phyloP scores from a whole-genome alignment of 2,888 invertebrate genomes.

The Danaus chrysippus region DNA sequence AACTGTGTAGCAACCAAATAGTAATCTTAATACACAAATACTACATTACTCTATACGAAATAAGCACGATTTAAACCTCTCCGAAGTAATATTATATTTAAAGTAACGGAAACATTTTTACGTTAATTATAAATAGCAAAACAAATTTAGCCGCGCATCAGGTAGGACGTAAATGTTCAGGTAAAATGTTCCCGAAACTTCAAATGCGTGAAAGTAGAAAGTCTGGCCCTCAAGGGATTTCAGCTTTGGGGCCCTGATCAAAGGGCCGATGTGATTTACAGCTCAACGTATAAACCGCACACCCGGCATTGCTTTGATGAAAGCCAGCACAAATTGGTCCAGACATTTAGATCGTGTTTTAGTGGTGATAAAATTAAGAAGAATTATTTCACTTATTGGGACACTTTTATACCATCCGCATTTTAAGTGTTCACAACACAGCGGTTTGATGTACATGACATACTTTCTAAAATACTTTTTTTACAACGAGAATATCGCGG shows the following conservation, averaged over 20 bases:
- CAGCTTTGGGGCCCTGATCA: slow-evolving; percentile 37
- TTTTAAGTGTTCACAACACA: background rate
- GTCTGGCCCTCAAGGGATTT: slow-evolving; percentile 29
- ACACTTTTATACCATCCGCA: background rate
- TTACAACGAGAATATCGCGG: too few relatives aligned
- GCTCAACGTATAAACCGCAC: slow-evolving; percentile 53
- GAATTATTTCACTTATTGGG: slow-evolving; percentile 11
- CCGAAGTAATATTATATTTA: too few relatives aligned
- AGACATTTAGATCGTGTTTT: slow-evolving; percentile 29
- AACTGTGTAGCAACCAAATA: slow-evolving; percentile 13
- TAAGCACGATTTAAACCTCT: too few relatives aligned
- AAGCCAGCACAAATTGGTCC: slow-evolving; percentile 44
- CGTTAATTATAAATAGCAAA: slow-evolving; percentile 1
- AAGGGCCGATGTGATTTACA: slow-evolving; percentile 50
- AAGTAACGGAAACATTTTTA: too few relatives aligned
- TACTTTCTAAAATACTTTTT: too few relatives aligned
- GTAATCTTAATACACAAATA: background rate
- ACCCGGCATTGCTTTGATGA: slow-evolving; percentile 52
- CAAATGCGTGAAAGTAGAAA: slow-evolving; percentile 36
- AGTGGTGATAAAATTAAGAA: slow-evolving; percentile 30
- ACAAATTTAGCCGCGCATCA: background rate
- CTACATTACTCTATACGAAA: too few relatives aligned
- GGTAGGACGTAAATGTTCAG: slow-evolving; percentile 18
- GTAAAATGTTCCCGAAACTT: slow-evolving; percentile 32
- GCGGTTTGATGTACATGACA: background rate